Evolutionary conservation across 2,113 vertebrate genomes (phyloP), one percentile per base, ranked within the genome.

Genomic region (Bubalus kerabau): DNA sequence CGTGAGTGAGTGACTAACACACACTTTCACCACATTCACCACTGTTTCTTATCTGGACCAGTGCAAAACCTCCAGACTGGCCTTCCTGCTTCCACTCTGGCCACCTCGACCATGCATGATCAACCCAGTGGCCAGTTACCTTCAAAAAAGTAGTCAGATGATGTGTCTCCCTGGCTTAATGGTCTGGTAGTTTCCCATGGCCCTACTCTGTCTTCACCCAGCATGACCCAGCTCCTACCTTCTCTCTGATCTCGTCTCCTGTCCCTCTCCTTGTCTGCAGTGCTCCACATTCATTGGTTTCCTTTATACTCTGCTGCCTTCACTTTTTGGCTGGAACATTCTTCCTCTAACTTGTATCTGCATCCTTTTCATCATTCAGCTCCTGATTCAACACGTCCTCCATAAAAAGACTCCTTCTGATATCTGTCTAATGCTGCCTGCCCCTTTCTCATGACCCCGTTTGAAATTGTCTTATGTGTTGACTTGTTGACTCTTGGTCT

Each of bases 401-500:
- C 26, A 16, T 67, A 13, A 36, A 30, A 57, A 56, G 32, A 80
- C 36, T 9, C 8, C 60, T 17, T 26, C 64, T 32, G 19, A 28
- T 1, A 8, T 23, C 62, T 80, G 2, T 15, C 59, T 28, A 15
- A 15, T 6, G 13, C 85, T 46, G 15, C 7, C 52, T 32, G 1
- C 7, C 36, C 9, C 17, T 36, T n/a, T 40, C 15, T 56, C 4
- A 30, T 14, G 1, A 10, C 12, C 28, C 57, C 2, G 0, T 48
- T 64, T 64, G 83, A 59, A 82, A n/a, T 0, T 2, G 43, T 89
- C 78, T 64, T 56, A 32, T 57, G 48, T 67, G 40, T 43, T 87
- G 40, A 74, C 7, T 26, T 16, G 32, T 15, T 46, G 6, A 48
- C 16, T 32, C 15, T 43, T n/a, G 17, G 12, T 46, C 48, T 82